Evolutionary conservation across 2,888 invertebrate species (phyloP), one percentile per base, ranked within the genome.

Genomic region (Xylophagus ater): DNA sequence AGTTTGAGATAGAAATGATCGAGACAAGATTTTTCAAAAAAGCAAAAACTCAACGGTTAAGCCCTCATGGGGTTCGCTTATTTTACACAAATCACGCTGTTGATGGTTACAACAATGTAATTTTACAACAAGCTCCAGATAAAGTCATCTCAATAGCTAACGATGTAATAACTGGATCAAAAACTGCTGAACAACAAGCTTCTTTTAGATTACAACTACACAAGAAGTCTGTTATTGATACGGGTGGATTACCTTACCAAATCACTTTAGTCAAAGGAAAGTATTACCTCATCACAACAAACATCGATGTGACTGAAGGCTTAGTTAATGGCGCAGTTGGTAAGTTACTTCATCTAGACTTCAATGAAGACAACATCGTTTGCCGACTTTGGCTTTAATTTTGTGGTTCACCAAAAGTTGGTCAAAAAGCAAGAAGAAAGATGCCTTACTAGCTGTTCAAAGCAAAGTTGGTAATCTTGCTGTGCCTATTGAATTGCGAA

Each of bases 301-400:
- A 51, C 34, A 51, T 51, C 6, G 48, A 51, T 26, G 50, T 52
- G 1, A 6, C 38, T 15, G 51, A 54, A 45, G 53, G 53, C 5
- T 41, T 54, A 30, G 49, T 46, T 4, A 53, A 54, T 47, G 50
- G 51, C 15, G 47, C 51, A 17, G 43, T 49, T 25, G 52, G 51
- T 12, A 46, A 42, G 39, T 43, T 53, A 28, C 18, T 39, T 19
- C 45, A 46, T 40, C 34, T 52, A 8, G 49, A 51, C 34, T 6
- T 21, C 18, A 26, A 45, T 39, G 41, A 45, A 17, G 35, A 30
- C 10, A 13, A 15, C 9, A 23, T 21, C 1, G 23, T 38, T 17
- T 26, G 5, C 4, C 4, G 28, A 19, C 6, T 40, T 23, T 40
- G 40, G 40, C 12, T 40, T 5, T 15, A 26, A 24, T 42, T 42